Evolutionary conservation across 2,113 vertebrate species (phyloP).

Genomic region (Damaliscus lunatus): DNA sequence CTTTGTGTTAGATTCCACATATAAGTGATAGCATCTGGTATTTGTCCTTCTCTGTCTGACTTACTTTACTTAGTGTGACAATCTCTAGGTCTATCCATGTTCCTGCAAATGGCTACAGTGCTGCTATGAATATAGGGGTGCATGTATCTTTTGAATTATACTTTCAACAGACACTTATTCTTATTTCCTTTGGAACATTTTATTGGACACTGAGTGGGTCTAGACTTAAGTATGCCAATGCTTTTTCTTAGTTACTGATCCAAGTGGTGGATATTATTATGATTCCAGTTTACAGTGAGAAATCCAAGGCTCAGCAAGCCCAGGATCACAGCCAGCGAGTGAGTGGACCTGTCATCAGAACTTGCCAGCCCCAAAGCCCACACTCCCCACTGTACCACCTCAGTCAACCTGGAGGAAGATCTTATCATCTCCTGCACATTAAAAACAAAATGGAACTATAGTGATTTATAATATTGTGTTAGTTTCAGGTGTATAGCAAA

Average conservation of each 20-base stretch:
- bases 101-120: not conserved
- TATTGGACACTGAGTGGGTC: not conserved
- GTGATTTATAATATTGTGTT: not conserved
- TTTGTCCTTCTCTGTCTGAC: not conserved
- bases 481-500: not conserved
- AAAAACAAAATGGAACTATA: not conserved
- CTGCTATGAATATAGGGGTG: not conserved
- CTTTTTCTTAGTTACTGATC: not conserved
- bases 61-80: not conserved
- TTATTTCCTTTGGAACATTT: not conserved
- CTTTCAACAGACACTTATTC: not conserved
- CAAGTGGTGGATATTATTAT: not conserved
- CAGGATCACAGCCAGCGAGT: not conserved
- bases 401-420: not conserved
- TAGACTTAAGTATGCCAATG: not conserved
- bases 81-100: not conserved
- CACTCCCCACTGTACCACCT: fast-evolving
- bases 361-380: not conserved
- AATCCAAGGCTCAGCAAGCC: not conserved
- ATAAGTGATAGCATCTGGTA: not conserved
- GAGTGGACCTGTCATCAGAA: fast-evolving
- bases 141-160: not conserved
- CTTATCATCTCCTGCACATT: not conserved
- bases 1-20: not conserved
- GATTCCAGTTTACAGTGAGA: not conserved